These are phyloP conservation scores for Sardinella longiceps DNA, from an alignment of 2,797 vertebrate genomes.

Conservation along the genomic window DNA sequence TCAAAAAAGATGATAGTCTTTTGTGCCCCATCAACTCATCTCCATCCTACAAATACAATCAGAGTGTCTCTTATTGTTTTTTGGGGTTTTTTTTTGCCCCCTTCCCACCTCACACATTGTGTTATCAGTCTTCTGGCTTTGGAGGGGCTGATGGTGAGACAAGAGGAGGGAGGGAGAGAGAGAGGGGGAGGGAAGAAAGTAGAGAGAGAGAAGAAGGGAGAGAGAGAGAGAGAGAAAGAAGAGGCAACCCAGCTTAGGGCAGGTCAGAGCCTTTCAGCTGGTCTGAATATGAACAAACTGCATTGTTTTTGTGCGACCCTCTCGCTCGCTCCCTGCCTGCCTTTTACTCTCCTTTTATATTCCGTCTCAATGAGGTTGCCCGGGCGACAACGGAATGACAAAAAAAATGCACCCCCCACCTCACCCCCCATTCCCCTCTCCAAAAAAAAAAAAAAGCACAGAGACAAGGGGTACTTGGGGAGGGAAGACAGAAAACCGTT, in stretches of 20 bases:
- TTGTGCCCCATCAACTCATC: slow-evolving; percentile 39
- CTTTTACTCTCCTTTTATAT: slow-evolving; percentile 71
- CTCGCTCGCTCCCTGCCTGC: slow-evolving; percentile 65
- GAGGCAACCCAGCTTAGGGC: slow-evolving; percentile 49
- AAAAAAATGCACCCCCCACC: slow-evolving; percentile 67
- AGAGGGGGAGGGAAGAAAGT: slow-evolving; percentile 49
- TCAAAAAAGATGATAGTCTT: slow-evolving; percentile 15
- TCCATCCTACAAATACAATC: slow-evolving; percentile 56
- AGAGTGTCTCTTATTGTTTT: slow-evolving; percentile 42
- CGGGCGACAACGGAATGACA: slow-evolving; percentile 65
- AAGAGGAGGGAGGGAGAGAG: slow-evolving; percentile 49
- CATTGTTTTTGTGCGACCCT: slow-evolving; percentile 73
- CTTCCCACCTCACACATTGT: slow-evolving; percentile 46
- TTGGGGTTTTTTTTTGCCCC: neutral
- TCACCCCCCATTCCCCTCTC: no score
- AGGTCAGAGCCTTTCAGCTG: slow-evolving; percentile 61
- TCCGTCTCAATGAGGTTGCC: slow-evolving; percentile 76
- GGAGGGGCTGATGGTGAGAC: slow-evolving; percentile 38
- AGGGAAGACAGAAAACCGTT: slow-evolving; percentile 51
- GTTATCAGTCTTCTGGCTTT: slow-evolving; percentile 41
- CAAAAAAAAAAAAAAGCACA: neutral
- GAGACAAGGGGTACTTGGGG: slow-evolving; percentile 41
- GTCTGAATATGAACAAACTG: slow-evolving; percentile 76
- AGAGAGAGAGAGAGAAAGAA: slow-evolving; percentile 51
- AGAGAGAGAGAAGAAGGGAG: slow-evolving; percentile 47